A percentile compares a stretch with the other conserved stretches of the same genome.
These are phyloP conservation scores for Ennomos quercinarius DNA, from an alignment of 2,888 invertebrate species.

Conservation along the genomic window DNA sequence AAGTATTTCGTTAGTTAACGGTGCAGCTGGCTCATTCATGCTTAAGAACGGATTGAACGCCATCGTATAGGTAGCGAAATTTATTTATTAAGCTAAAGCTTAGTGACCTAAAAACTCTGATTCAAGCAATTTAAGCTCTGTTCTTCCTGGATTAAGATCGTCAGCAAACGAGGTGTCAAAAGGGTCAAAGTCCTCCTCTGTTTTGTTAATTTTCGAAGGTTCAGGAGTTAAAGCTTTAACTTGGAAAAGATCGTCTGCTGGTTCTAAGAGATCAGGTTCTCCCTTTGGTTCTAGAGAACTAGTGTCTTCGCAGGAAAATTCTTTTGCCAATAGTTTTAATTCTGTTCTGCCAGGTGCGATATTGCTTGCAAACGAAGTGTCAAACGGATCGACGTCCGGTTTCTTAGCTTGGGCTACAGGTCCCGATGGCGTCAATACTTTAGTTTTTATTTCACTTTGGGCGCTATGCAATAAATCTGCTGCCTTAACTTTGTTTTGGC, in stretches of 20 bases:
- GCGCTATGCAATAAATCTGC: conserved; percentile 69
- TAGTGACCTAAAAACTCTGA: conserved; percentile 86
- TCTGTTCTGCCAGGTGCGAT: conserved; percentile 92
- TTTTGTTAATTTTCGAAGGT: conserved; percentile 61
- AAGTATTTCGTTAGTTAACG: conserved; percentile 80
- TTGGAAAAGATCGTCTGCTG: conserved; percentile 85
- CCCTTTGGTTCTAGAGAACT: conserved; percentile 60
- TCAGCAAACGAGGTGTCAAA: conserved; percentile 94
- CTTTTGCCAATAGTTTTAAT: conserved; percentile 90
- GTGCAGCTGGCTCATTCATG: conserved; percentile 87
- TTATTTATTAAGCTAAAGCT: conserved; percentile 24
- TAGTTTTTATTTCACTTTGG: conserved; percentile 73
- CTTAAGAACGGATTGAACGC: conserved; percentile 92
- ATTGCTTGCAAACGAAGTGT: conserved; percentile 93
- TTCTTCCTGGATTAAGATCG: conserved; percentile 90
- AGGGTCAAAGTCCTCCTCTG: conserved; percentile 87
- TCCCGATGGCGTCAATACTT: conserved; percentile 87
- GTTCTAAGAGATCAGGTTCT: conserved; percentile 77
- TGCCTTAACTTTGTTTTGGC: conserved; percentile 55
- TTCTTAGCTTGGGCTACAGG: conserved; percentile 57
- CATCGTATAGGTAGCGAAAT: conserved; percentile 80
- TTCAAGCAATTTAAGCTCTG: conserved; percentile 91
- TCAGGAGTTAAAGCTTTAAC: conserved; percentile 91
- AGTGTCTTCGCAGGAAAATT: conserved; percentile 86
- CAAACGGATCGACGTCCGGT: conserved; percentile 91